Conservation (phyloP, 2,888 invertebrate genomes). For the Galeopsomyia nigrocyanea region DNA sequence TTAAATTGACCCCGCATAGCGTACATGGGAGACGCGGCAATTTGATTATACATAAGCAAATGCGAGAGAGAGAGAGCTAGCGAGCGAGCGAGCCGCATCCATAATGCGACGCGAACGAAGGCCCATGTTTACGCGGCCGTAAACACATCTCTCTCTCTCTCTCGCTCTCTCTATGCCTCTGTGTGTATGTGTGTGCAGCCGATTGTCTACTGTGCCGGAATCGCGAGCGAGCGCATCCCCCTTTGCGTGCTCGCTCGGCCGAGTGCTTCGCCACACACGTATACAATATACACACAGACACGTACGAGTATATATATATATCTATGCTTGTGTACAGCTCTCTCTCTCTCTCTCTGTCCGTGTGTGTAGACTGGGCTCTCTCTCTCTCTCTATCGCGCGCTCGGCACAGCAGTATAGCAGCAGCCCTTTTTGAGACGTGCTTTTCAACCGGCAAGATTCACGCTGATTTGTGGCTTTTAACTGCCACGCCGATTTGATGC, state of each 20-base stretch:
- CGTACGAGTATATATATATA: background rate
- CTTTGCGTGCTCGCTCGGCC: conserved; percentile 39
- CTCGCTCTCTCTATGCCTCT: background rate
- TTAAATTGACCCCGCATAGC: conserved; percentile 68
- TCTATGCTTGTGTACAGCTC: too few species aligned
- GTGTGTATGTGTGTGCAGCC: conserved; percentile 29
- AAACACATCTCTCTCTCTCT: conserved; percentile 16
- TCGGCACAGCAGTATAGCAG: too few species aligned
- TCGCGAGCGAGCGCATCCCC: conserved; percentile 49
- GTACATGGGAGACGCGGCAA: conserved; percentile 53
- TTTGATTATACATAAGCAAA: conserved; percentile 68
- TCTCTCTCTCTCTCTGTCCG: too few species aligned
- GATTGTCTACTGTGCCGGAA: conserved; percentile 59
- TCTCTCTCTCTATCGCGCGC: too few species aligned
- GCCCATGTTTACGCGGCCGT: conserved; percentile 41
- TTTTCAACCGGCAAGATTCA: too few species aligned
- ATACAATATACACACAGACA: background rate
- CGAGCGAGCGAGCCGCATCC: conserved; percentile 58
- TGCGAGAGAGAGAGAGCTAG: conserved; percentile 57
- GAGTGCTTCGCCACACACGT: conserved; percentile 7
- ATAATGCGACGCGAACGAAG: conserved; percentile 59
- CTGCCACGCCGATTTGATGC: too few species aligned
- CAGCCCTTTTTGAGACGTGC: too few species aligned
- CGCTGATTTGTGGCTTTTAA: too few species aligned
- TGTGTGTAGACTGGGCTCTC: too few species aligned